These are phyloP conservation scores for Rafetus swinhoei DNA, from an alignment of 2,113 vertebrate species.

Conservation along the genomic window DNA sequence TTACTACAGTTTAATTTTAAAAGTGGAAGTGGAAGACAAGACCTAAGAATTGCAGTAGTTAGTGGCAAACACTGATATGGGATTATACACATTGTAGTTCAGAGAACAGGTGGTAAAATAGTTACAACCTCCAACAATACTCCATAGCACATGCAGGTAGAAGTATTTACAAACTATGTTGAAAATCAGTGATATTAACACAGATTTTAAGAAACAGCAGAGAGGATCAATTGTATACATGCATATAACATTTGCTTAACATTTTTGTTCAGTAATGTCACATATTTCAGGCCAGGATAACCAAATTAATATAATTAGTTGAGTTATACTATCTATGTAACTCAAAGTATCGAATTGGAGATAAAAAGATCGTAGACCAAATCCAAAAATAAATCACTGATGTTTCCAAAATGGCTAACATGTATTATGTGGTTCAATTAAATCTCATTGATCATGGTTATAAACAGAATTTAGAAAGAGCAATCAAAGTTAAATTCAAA, in stretches of 20 bases:
- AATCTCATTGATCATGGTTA: neutral
- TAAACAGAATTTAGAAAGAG: constrained; percentile 20
- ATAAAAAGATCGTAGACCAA: neutral
- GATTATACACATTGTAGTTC: constrained; percentile 38
- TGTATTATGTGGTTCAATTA: constrained; percentile 20
- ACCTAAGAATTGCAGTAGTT: constrained; percentile 3
- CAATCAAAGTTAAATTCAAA: constrained; percentile 34
- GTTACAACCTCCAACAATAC: neutral
- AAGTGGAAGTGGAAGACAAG: neutral
- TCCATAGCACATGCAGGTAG: constrained; percentile 4
- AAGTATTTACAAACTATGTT: neutral
- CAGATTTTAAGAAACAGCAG: neutral
- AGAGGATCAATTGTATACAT: neutral
- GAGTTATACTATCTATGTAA: neutral
- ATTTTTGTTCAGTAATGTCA: neutral
- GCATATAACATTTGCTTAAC: neutral
- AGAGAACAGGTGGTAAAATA: constrained; percentile 44
- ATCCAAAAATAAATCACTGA: neutral
- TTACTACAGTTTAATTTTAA: neutral
- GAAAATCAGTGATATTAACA: neutral
- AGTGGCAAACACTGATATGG: neutral
- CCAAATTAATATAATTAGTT: neutral
- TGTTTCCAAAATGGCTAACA: neutral
- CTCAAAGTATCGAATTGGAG: neutral
- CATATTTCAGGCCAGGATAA: neutral